phyloP scores from a whole-genome alignment of 2,797 vertebrate genomes.

The Vespertilio murinus region DNA sequence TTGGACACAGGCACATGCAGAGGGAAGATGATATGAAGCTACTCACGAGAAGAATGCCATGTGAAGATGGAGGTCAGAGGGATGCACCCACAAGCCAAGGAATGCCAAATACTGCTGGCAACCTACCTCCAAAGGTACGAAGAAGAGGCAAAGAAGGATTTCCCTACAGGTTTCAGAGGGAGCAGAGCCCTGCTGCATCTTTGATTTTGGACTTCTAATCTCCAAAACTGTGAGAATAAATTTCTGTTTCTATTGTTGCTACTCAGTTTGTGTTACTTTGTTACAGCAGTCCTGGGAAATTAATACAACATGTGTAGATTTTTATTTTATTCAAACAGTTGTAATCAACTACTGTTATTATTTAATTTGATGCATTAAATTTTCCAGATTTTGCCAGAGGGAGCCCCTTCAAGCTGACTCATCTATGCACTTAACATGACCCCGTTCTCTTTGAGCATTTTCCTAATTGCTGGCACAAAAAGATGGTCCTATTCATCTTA shows the following conservation, averaged over 20 bases:
- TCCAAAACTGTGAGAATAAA: not conserved
- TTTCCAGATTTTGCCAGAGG: not conserved
- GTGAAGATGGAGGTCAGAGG: not conserved
- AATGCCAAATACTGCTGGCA: not conserved
- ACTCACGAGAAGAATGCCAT: not conserved
- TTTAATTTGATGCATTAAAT: not conserved
- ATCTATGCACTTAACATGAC: not conserved
- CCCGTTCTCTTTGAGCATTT: not conserved
- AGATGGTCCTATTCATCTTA: not conserved
- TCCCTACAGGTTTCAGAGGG: not conserved
- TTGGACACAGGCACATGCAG: not conserved
- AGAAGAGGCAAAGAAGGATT: not conserved
- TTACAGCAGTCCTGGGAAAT: not conserved
- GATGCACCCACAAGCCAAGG: not conserved
- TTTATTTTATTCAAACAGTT: not conserved
- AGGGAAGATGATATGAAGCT: not conserved
- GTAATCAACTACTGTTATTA: not conserved
- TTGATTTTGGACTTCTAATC: not conserved
- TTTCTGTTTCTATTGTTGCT: not conserved
- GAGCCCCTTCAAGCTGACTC: not conserved
- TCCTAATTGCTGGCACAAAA: not conserved
- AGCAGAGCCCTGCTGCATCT: not conserved
- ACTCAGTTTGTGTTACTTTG: not conserved
- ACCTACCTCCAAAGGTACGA: not conserved
- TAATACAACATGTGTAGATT: not conserved